Percentiles rank a stretch among this genome's conserved stretches.
Conservation (phyloP, 2,797 vertebrate genomes). For the Brachyrhaphis roseni region DNA sequence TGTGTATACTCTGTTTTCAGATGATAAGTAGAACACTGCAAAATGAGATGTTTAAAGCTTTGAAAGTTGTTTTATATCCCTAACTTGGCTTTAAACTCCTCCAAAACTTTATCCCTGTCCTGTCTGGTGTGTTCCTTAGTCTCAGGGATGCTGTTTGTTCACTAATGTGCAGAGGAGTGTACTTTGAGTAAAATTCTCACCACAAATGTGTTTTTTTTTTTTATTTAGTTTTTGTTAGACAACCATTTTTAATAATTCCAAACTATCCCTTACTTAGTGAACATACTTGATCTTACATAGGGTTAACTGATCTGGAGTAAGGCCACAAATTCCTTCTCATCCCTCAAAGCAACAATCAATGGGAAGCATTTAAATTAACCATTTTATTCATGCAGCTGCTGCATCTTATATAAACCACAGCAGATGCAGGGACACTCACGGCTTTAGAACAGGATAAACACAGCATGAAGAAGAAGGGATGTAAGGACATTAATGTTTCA, state of each 20-base stretch:
- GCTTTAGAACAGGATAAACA: slow-evolving; percentile 46
- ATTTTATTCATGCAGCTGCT: slow-evolving; percentile 44
- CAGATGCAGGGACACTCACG: slow-evolving; percentile 67
- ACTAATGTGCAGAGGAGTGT: neutral
- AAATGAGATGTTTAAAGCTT: neutral
- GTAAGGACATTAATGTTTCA: slow-evolving; percentile 56
- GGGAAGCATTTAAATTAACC: slow-evolving; percentile 48
- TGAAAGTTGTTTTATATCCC: neutral
- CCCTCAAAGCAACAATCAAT: slow-evolving; percentile 62
- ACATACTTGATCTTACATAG: slow-evolving; percentile 15
- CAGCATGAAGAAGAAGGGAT: slow-evolving; percentile 49
- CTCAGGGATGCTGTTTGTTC: neutral
- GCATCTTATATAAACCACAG: slow-evolving; percentile 64
- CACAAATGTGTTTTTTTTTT: neutral
- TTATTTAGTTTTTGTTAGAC: slow-evolving; percentile 8
- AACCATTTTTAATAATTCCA: slow-evolving; percentile 4
- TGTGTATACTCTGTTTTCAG: neutral
- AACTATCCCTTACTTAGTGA: neutral
- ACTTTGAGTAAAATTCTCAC: neutral
- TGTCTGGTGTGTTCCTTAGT: neutral
- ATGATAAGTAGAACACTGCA: neutral
- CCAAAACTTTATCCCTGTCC: neutral
- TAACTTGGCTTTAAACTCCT: neutral
- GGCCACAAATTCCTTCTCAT: slow-evolving; percentile 44
- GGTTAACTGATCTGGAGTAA: slow-evolving; percentile 13